Base-by-base conservation (phyloP, 23 tunicate genomes). In the Oikopleura vanhoeffeni region DNA sequence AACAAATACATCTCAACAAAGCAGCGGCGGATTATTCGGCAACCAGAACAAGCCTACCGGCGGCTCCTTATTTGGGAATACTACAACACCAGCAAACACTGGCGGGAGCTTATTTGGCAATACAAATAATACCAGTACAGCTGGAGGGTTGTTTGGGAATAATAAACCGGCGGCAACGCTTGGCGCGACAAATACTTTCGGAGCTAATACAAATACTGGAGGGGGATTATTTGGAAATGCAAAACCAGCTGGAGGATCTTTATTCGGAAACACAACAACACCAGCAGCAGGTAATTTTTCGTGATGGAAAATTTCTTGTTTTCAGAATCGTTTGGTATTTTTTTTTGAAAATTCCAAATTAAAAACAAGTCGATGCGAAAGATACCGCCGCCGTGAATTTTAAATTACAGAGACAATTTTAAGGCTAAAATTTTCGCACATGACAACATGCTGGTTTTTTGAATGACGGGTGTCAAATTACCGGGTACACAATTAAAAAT, bases 101-200 rank as follows among this genome's bases (percentile, higher is more conserved):
- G 87, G 87, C 1, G 91, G 91, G 8, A 87, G 92, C 40, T 67
- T 89, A 57, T 89, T 89, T 76, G 90, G 90, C 41, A 33, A 76
- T 40, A 41, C 40, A 28, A 89, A 87, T 76, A 42, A n/a, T n/a
- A n/a, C n/a, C n/a, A n/a, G n/a, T n/a, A n/a, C n/a, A n/a, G n/a
- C n/a, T n/a, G n/a, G n/a, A n/a, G 24, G 64, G 18, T 49, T 49
- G 24, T 49, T 49, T 24, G 64, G 64, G 13, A 49, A 49, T 49
- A 49, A 49, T 49, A 49, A n/a, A n/a, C n/a, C n/a, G n/a, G n/a
- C n/a, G n/a, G 42, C 86, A 40, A 30, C 76, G 41, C 41, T 24
- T 8, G 64, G 18, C 18, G 24, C 64, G 64, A 49, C 18, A 13
- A 49, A 49, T 34, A 71, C 79, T 34, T n/a, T n/a, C n/a, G n/a